phyloP scores from a whole-genome alignment of 1,140 invertebrate genomes.

The Drosophila kikkawai region DNA sequence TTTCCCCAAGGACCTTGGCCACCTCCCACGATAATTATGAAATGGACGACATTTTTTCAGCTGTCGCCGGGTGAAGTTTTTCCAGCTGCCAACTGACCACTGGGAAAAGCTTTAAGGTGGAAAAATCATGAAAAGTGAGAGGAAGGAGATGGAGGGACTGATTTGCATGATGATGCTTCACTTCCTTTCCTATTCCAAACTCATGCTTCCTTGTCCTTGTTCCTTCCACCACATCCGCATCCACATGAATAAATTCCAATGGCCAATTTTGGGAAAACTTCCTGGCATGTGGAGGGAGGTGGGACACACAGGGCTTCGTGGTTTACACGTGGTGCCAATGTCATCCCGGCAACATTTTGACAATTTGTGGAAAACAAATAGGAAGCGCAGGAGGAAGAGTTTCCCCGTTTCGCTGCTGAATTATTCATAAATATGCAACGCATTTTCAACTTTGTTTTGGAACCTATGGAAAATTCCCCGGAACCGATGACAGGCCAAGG shows the following conservation, averaged over 20 bases:
- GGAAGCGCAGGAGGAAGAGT: constrained; percentile 13
- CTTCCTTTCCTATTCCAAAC: neutral
- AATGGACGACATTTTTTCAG: constrained; percentile 54
- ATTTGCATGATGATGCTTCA: constrained; percentile 48
- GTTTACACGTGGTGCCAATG: constrained; percentile 53
- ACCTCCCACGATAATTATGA: constrained; percentile 65
- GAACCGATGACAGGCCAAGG: constrained; percentile 37
- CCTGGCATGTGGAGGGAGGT: constrained; percentile 7
- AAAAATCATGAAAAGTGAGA: constrained; percentile 9
- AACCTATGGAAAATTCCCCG: constrained; percentile 12
- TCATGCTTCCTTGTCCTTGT: neutral
- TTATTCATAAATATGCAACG: constrained; percentile 65
- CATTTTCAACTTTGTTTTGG: constrained; percentile 40
- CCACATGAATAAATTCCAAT: constrained; percentile 53
- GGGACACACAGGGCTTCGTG: neutral
- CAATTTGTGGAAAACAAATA: constrained; percentile 53
- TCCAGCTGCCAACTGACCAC: constrained; percentile 31
- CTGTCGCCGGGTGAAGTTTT: constrained; percentile 45
- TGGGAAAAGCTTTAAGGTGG: constrained; percentile 25
- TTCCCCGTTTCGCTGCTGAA: constrained; percentile 35
- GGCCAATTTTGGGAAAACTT: constrained; percentile 50
- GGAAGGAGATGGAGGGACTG: constrained; percentile 3
- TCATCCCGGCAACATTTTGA: constrained; percentile 48
- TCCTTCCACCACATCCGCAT: constrained; percentile 11
- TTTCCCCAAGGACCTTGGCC: constrained; percentile 28